A percentile compares a stretch with the other conserved stretches of the same genome.
Conservation (phyloP, 1,140 invertebrate genomes). For the Ptiloglossa arizonensis region DNA sequence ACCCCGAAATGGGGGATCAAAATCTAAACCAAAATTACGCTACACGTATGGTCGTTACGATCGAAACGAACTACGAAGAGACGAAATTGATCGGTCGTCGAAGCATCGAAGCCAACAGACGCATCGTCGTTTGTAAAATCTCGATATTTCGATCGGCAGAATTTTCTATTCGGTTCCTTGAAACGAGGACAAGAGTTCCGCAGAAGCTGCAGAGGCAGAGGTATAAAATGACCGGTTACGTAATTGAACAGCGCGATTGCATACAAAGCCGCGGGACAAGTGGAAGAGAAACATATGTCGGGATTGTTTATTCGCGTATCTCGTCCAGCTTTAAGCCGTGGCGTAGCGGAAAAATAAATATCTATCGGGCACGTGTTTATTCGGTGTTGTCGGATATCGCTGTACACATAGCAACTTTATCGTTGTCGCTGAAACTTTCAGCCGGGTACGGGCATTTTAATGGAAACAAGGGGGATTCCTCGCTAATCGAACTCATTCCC, state of each 20-base stretch:
- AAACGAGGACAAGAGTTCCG: background rate
- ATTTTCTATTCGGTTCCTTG: background rate
- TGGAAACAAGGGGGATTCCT: background rate
- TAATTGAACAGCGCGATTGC: slow-evolving; percentile 38
- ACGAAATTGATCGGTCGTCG: no score
- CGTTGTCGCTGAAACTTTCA: slow-evolving; percentile 47
- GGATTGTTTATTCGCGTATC: slow-evolving; percentile 68
- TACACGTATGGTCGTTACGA: no score
- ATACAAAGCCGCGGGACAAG: slow-evolving; percentile 48
- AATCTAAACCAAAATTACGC: no score
- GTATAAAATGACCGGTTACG: slow-evolving; percentile 25
- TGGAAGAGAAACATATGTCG: slow-evolving; percentile 65
- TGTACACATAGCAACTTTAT: slow-evolving; percentile 68
- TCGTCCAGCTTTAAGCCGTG: slow-evolving; percentile 49
- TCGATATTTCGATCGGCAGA: no score
- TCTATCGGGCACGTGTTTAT: slow-evolving; percentile 60
- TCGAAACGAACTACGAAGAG: no score
- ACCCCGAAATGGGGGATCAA: no score
- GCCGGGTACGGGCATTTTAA: slow-evolving; percentile 15
- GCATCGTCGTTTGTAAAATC: no score
- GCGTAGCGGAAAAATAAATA: slow-evolving; percentile 61
- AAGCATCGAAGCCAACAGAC: no score
- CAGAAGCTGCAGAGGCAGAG: background rate
- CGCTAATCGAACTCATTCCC: background rate
- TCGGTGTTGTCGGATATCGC: slow-evolving; percentile 63